Evolutionary conservation across 92 coral and sea anemone genomes (phyloP), one percentile per base, ranked within the genome.

Genomic region (Epizoanthus fatuus): DNA sequence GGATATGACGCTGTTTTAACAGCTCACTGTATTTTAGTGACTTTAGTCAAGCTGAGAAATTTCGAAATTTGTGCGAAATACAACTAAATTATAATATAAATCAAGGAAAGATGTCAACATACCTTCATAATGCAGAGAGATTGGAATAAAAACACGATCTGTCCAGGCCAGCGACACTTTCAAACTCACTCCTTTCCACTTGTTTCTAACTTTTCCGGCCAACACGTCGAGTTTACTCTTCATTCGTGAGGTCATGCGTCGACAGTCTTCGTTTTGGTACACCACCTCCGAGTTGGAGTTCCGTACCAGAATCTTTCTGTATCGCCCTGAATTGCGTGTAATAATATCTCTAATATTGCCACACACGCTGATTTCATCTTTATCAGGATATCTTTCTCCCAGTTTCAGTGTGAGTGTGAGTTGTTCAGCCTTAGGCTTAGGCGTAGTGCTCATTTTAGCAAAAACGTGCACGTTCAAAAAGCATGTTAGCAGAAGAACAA

Each of bases 81-180:
- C 53, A 5, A 49, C 53, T 1, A 49, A 8, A 49, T 49, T 8
- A 49, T 49, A 49, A 49, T 1, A 49, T 49, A 49, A 8, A 49
- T 12, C 49, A 44, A 49, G 53, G 53, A 8, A 49, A 29, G 12
- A 42, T 42, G 47, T 0, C 5, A 8, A 49, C 86, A 14, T 79
- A 97, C 99, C 99, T 95, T 97, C 99, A 60, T 95, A 97, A 63
- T 97, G 98, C 0, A 97, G 94, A 5, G 97, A 95, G 2, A 76
- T 89, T 3, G 86, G 86, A 14, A 82, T 75, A 37, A 79, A 86
- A 3, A 83, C 38, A 47, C 88, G 96, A 54, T 97, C 99, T 5
- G 99, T 97, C 99, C 99, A 97, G 17, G 98, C 98, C 5, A 84
- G 82, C 1, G 76, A 19, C 10, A 97, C 99, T 32, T 80, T 86